Conservation (phyloP, 1,140 invertebrate species). For the Heliconius eleuchia region DNA sequence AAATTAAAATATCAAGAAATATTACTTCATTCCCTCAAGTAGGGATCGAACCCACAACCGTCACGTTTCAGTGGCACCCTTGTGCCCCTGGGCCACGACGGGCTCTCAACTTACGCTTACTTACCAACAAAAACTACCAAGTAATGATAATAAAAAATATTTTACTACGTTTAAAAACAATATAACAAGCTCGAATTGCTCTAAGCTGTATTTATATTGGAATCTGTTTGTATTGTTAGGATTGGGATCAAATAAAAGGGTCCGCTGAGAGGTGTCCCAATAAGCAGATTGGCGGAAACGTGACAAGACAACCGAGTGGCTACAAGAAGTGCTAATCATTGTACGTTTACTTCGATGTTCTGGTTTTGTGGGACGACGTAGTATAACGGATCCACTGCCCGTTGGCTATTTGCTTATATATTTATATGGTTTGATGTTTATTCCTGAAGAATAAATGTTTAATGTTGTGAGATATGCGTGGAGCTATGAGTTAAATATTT, state of each 20-base stretch:
- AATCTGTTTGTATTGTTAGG: conserved; percentile 59
- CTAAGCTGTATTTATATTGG: conserved; percentile 51
- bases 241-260: conserved; percentile 63
- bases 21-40: no score
- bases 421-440: no score
- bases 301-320: conserved; percentile 58
- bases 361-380: not conserved
- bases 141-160: not conserved
- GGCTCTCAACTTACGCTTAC: no score
- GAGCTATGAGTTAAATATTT: no score
- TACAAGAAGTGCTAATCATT: conserved; percentile 56
- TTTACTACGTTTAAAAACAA: not conserved
- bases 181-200: not conserved
- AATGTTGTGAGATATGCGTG: no score
- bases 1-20: no score
- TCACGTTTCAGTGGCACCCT: no score
- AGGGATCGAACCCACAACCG: no score
- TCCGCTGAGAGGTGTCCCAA: conserved; percentile 59
- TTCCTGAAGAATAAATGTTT: no score
- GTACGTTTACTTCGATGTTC: not conserved
- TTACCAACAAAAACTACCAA: not conserved
- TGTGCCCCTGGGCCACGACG: no score
- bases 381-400: no score
- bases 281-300: conserved; percentile 69
- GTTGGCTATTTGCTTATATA: no score